phyloP scores from a whole-genome alignment of 2,888 invertebrate species.

The Phorcus lineatus region DNA sequence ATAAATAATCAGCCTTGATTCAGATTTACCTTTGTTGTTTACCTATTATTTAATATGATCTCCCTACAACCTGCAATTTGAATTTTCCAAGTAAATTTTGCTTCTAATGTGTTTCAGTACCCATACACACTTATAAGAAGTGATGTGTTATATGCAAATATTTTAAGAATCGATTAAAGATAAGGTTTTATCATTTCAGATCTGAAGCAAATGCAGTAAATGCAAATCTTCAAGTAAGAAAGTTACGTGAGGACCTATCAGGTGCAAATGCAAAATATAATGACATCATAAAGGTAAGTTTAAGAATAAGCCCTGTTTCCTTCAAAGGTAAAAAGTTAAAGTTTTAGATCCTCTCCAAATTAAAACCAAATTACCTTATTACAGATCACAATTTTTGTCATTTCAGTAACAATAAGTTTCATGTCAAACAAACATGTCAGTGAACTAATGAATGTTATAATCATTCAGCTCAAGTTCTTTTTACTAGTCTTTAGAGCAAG shows the following conservation, averaged over 20 bases:
- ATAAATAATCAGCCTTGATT: background rate
- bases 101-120: background rate
- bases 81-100: background rate
- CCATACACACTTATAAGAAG: too few relatives aligned
- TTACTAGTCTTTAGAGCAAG: too few relatives aligned
- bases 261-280: constrained; percentile 55
- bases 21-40: background rate
- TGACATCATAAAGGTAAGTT: constrained; percentile 61
- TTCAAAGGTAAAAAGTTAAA: background rate
- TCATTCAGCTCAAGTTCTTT: too few relatives aligned
- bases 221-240: constrained; percentile 66
- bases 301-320: background rate
- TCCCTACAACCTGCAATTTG: background rate
- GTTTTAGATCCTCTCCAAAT: background rate
- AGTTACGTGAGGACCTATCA: constrained; percentile 62
- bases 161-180: too few relatives aligned
- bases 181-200: too few relatives aligned
- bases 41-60: background rate
- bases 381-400: too few relatives aligned
- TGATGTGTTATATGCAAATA: too few relatives aligned
- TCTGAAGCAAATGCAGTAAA: constrained; percentile 70
- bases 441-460: too few relatives aligned
- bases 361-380: too few relatives aligned
- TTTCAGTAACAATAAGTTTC: too few relatives aligned
- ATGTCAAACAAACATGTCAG: too few relatives aligned